Percentiles rank a stretch among this genome's conserved stretches.
These are phyloP conservation scores for Rhopalosiphum padi DNA, from an alignment of 1,140 invertebrate species.

Conservation along the genomic window DNA sequence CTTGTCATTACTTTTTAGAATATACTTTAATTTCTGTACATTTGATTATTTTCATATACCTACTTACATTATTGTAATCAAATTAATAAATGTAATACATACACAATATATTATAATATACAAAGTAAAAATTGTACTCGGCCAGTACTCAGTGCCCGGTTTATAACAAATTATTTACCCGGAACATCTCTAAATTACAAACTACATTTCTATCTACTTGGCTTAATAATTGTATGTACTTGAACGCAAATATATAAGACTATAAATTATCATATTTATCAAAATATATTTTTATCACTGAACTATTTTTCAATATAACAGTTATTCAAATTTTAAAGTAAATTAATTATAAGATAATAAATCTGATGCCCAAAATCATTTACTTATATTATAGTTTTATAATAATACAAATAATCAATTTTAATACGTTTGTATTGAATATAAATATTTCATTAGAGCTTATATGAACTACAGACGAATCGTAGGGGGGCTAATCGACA, in stretches of 20 bases:
- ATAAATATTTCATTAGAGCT: not conserved
- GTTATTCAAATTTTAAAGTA: not conserved
- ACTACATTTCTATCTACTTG: not conserved
- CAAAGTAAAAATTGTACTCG: no score
- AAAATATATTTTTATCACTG: not conserved
- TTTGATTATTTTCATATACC: not conserved
- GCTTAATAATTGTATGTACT: not conserved
- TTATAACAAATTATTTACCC: no score
- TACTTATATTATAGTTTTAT: not conserved
- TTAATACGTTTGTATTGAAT: slow-evolving; percentile 11
- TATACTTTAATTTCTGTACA: not conserved
- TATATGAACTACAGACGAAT: not conserved
- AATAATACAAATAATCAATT: not conserved
- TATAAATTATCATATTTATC: not conserved
- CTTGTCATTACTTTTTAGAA: not conserved
- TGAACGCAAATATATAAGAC: not conserved
- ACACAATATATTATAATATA: not conserved
- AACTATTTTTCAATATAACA: not conserved
- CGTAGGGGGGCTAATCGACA: slow-evolving; percentile 23
- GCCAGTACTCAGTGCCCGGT: no score
- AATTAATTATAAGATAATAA: not conserved
- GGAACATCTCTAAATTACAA: not conserved
- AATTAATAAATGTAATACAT: not conserved
- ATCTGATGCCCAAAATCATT: not conserved
- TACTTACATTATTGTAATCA: not conserved